Conservation (phyloP, 2,797 vertebrate genomes). For the Periparus ater region DNA sequence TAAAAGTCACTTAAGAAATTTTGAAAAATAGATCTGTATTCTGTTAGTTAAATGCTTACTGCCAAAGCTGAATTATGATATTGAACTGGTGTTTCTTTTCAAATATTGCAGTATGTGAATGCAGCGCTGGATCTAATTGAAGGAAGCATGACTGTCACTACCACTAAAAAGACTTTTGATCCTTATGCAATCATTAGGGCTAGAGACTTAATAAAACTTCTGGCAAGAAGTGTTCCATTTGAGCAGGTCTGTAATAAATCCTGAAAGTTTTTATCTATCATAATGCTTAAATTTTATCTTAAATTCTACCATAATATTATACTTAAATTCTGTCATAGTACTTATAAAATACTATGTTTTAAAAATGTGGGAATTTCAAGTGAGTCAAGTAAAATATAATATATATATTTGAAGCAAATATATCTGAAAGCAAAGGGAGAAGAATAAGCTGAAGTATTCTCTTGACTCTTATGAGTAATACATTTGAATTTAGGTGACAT, state of each 20-base stretch:
- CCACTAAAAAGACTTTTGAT: conserved; percentile 94
- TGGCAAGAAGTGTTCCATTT: conserved; percentile 94
- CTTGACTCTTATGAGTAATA: neutral
- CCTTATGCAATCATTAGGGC: conserved; percentile 90
- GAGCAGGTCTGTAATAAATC: conserved; percentile 85
- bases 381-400: neutral
- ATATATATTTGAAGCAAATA: neutral
- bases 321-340: neutral
- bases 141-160: conserved; percentile 92
- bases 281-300: neutral
- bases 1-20: neutral
- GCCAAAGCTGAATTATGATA: neutral
- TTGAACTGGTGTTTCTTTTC: neutral
- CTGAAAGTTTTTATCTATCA: neutral
- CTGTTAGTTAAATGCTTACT: neutral
- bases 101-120: conserved; percentile 81
- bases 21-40: neutral
- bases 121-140: conserved; percentile 92
- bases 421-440: neutral
- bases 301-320: neutral
- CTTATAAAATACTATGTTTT: neutral
- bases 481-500: neutral
- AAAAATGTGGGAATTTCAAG: neutral
- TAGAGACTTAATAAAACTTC: conserved; percentile 93
- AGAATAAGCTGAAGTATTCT: neutral